These are phyloP conservation scores for Trachymyrmex cornetzi DNA, from an alignment of 1,140 invertebrate species.

Conservation along the genomic window DNA sequence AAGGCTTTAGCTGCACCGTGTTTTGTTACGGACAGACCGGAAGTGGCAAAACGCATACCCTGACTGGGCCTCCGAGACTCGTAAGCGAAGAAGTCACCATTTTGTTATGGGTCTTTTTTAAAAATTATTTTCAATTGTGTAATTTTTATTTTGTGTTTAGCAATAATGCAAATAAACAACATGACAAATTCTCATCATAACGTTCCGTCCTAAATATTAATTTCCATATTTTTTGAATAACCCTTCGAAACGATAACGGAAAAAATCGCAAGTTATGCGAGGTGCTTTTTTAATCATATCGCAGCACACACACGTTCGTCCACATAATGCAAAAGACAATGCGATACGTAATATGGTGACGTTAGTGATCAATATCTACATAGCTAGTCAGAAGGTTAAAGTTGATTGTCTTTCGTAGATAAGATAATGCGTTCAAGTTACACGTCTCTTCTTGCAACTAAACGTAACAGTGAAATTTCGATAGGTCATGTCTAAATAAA, in stretches of 20 bases:
- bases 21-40: conserved; percentile 99
- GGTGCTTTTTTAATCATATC: not conserved
- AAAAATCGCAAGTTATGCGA: not conserved
- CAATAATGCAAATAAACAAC: not conserved
- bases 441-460: conserved; percentile 32
- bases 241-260: not conserved
- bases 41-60: conserved; percentile 97
- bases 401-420: conserved; percentile 65
- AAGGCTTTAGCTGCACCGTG: conserved; percentile 96
- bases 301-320: not conserved
- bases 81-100: conserved; percentile 86
- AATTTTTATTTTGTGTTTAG: not conserved
- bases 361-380: conserved; percentile 52
- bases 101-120: conserved; percentile 39
- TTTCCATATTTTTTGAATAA: not conserved
- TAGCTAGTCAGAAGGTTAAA: conserved; percentile 67
- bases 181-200: not conserved
- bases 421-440: conserved; percentile 68
- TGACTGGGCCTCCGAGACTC: conserved; percentile 96
- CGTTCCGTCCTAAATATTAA: not conserved
- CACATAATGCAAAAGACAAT: conserved; percentile 80
- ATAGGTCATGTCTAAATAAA: conserved; percentile 27
- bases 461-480: conserved; percentile 38
- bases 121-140: not conserved
- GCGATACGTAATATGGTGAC: conserved; percentile 51